Evolutionary conservation across 2,888 invertebrate genomes (phyloP).

Genomic region (Xylota sylvarum): DNA sequence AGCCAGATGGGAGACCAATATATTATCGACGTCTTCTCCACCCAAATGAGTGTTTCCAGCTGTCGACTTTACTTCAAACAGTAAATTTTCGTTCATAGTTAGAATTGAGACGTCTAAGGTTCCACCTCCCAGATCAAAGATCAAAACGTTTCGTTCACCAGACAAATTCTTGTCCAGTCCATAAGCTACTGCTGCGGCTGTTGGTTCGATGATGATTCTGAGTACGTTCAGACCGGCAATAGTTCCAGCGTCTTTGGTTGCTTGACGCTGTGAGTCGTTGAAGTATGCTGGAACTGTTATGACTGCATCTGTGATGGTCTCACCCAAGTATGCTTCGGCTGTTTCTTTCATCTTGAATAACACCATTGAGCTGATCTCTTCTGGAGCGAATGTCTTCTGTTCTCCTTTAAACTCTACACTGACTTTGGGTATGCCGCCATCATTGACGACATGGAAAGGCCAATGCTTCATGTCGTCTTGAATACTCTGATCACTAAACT

Average conservation of each 20-base stretch:
- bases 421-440: conserved; percentile 92
- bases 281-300: conserved; percentile 97
- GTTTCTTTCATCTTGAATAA: conserved; percentile 97
- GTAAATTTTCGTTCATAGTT: conserved; percentile 94
- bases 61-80: conserved; percentile 96
- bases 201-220: conserved; percentile 97
- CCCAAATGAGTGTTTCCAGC: conserved; percentile 96
- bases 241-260: conserved; percentile 97
- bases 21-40: conserved; percentile 94
- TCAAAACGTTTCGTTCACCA: conserved; percentile 92
- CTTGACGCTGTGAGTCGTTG: conserved; percentile 95
- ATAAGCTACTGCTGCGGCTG: conserved; percentile 95
- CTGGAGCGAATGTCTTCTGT: conserved; percentile 94
- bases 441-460: conserved; percentile 95
- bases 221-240: conserved; percentile 96
- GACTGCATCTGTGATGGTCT: conserved; percentile 93
- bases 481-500: conserved; percentile 94
- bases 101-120: conserved; percentile 98
- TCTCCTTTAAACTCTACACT: conserved; percentile 95
- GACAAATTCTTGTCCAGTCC: conserved; percentile 92
- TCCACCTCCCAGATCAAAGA: conserved; percentile 89
- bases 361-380: conserved; percentile 97
- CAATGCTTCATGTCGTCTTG: conserved; percentile 97
- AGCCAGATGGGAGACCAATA: conserved; percentile 93
- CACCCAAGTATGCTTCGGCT: conserved; percentile 94